Percentiles rank a stretch among this genome's conserved stretches.
Conservation (phyloP, 2,888 invertebrate species). For the Drosophila melanosoma region DNA sequence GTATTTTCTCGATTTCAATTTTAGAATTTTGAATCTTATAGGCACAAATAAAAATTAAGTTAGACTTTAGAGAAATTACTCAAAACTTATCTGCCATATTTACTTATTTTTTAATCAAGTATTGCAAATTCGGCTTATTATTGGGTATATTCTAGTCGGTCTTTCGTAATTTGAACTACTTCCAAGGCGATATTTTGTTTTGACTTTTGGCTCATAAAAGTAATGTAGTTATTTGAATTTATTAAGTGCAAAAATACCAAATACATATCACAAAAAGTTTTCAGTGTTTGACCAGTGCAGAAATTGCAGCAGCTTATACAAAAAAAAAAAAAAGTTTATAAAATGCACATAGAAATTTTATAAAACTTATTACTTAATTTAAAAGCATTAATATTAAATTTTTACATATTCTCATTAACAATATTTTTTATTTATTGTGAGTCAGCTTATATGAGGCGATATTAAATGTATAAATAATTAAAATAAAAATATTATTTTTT, state of each 20-base stretch:
- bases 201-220: slow-evolving; percentile 40
- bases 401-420: background rate
- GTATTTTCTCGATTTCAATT: background rate
- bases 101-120: background rate
- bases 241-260: slow-evolving; percentile 16
- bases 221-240: slow-evolving; percentile 45
- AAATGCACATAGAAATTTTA: background rate
- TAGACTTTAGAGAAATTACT: too few relatives aligned
- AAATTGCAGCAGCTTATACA: background rate
- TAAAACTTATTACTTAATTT: background rate
- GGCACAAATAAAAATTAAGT: too few relatives aligned
- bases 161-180: background rate
- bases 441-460: background rate
- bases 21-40: background rate
- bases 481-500: background rate
- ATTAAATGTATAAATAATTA: background rate
- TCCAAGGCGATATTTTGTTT: slow-evolving; percentile 15
- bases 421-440: too few relatives aligned
- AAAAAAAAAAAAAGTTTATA: background rate
- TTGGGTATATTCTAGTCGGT: slow-evolving; percentile 27
- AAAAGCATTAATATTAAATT: background rate
- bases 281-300: background rate
- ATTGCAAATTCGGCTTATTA: too few relatives aligned
- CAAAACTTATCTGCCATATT: background rate
- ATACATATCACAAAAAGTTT: background rate